Evolutionary conservation across 1,140 invertebrate genomes (phyloP).

Genomic region (Pantala flavescens): DNA sequence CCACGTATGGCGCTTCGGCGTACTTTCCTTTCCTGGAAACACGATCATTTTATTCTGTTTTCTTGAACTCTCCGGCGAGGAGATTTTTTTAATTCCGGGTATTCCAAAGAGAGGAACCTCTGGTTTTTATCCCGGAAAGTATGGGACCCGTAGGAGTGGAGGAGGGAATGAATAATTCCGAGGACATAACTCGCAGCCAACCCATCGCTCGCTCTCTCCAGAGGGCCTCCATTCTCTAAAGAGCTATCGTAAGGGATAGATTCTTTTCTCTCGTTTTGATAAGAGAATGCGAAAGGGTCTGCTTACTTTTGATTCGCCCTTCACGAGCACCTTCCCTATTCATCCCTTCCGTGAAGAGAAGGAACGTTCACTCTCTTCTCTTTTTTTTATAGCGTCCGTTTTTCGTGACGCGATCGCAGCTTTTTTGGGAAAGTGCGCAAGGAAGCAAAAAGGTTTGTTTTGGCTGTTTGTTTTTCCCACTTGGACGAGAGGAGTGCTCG

Average conservation of each 20-base stretch:
- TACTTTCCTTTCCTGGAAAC: neutral
- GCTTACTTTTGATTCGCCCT: no score
- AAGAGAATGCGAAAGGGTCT: no score
- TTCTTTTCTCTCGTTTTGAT: neutral
- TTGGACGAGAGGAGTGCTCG: no score
- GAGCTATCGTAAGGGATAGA: neutral
- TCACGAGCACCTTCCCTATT: no score
- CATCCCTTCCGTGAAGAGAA: no score
- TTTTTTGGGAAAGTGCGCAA: no score
- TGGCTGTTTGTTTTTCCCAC: no score
- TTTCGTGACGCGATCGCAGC: no score
- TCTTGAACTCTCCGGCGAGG: neutral
- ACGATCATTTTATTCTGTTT: neutral
- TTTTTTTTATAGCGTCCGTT: no score
- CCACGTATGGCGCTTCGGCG: no score
- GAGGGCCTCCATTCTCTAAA: neutral
- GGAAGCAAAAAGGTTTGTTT: no score
- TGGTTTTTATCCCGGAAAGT: neutral
- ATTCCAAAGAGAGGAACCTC: neutral
- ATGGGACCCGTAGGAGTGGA: neutral
- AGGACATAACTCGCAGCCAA: neutral
- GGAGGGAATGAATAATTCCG: slow-evolving; percentile 5
- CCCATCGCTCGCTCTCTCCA: neutral
- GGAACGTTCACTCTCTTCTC: no score
- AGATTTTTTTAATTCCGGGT: neutral